Percentiles rank a stretch among this genome's conserved stretches.
Conservation (phyloP, 2,888 invertebrate species). For the Hetaerina titia region DNA sequence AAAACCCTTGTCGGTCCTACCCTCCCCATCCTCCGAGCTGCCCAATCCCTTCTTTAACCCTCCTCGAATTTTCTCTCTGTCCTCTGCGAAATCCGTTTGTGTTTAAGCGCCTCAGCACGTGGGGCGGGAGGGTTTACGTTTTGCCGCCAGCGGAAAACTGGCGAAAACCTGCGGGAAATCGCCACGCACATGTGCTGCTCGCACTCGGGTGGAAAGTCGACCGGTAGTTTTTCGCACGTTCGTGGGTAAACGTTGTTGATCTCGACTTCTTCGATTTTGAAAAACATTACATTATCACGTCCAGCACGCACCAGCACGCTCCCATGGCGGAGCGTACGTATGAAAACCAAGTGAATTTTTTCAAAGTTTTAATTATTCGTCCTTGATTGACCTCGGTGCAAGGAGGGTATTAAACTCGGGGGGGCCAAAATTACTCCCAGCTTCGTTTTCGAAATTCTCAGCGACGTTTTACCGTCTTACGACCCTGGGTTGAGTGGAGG, state of each 20-base stretch:
- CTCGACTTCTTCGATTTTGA: background rate
- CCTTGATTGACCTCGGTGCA: constrained; percentile 9
- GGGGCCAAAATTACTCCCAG: background rate
- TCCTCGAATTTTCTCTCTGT: background rate
- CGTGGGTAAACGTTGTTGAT: background rate
- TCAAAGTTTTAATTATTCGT: background rate
- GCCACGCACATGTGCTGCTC: background rate
- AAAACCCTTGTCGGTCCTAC: background rate
- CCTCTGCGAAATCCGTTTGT: background rate
- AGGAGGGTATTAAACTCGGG: background rate
- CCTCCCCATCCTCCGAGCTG: background rate
- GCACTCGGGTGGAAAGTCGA: background rate
- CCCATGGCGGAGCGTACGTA: background rate
- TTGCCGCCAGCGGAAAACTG: background rate
- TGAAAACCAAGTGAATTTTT: background rate
- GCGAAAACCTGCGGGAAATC: background rate
- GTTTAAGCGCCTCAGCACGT: background rate
- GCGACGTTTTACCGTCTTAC: too few species aligned
- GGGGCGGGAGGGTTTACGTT: background rate
- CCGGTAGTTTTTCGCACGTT: background rate
- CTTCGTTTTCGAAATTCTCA: too few species aligned
- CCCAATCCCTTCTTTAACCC: constrained; percentile 18
- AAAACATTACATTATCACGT: background rate
- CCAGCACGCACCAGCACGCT: background rate
- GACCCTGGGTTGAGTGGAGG: too few species aligned